phyloP scores from a whole-genome alignment of 64 coral and sea anemone species.

The Montipora efflorescens region DNA sequence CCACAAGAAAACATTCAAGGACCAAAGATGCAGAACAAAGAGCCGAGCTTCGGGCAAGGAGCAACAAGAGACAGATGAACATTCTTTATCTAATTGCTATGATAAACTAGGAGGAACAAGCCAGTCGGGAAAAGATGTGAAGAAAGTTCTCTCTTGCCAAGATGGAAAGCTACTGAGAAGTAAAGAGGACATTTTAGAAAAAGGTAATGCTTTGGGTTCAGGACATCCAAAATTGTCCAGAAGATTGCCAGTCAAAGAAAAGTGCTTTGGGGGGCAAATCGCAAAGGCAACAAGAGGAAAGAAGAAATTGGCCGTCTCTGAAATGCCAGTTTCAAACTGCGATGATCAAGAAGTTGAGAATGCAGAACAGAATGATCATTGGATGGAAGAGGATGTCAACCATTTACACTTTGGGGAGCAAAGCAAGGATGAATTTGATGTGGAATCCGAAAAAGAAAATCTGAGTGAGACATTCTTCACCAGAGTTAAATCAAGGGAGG shows the following conservation, averaged over 20 bases:
- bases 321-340: background rate
- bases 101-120: background rate
- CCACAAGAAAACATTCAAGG: background rate
- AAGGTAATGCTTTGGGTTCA: background rate
- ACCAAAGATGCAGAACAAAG: background rate
- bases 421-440: background rate
- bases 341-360: background rate
- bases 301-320: background rate
- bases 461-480: background rate
- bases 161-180: background rate
- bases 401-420: background rate
- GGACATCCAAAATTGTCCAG: background rate
- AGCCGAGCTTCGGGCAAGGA: background rate
- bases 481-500: background rate
- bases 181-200: background rate
- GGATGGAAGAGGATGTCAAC: background rate
- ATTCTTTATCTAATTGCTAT: background rate
- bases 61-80: background rate
- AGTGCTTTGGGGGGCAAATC: conserved; percentile 28
- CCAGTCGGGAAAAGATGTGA: background rate
- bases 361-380: background rate
- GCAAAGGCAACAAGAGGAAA: background rate
- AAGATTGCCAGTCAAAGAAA: background rate
- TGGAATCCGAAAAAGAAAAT: conserved; percentile 5
- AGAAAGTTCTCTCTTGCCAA: background rate